Evolutionary conservation across 1,140 invertebrate genomes (phyloP).

Genomic region (Gerris buenoi): DNA sequence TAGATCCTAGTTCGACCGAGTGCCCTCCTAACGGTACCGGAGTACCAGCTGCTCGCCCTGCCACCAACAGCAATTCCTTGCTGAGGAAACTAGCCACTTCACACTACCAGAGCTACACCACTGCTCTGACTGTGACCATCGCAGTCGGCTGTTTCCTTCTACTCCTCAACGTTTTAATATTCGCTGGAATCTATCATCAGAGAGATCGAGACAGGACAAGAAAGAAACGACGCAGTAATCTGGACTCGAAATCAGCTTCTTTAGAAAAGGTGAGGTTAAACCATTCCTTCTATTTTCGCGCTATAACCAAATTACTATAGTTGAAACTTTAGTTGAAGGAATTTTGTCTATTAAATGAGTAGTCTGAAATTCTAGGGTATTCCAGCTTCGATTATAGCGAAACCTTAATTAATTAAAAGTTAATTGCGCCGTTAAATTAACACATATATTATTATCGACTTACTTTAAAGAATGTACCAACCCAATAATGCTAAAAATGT

Average conservation of each 20-base stretch:
- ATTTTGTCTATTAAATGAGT: too few species aligned
- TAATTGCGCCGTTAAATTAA: too few species aligned
- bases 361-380: too few species aligned
- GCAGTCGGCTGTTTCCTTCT: constrained; percentile 78
- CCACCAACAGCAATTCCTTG: constrained; percentile 43
- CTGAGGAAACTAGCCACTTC: constrained; percentile 56
- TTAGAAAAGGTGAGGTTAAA: constrained; percentile 33
- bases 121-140: constrained; percentile 79
- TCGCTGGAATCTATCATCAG: constrained; percentile 86
- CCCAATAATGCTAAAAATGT: too few species aligned
- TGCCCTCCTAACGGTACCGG: constrained; percentile 46
- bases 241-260: constrained; percentile 34
- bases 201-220: constrained; percentile 43
- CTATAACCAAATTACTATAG: too few species aligned
- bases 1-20: constrained; percentile 39
- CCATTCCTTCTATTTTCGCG: too few species aligned
- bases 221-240: constrained; percentile 47
- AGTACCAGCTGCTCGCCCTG: constrained; percentile 19
- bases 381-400: too few species aligned
- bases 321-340: too few species aligned
- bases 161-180: constrained; percentile 81
- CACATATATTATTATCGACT: too few species aligned
- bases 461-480: too few species aligned
- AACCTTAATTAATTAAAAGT: too few species aligned
- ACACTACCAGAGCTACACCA: constrained; percentile 73